Base-by-base conservation (phyloP, 1,140 invertebrate genomes). In the Rhopalosiphum maidis region DNA sequence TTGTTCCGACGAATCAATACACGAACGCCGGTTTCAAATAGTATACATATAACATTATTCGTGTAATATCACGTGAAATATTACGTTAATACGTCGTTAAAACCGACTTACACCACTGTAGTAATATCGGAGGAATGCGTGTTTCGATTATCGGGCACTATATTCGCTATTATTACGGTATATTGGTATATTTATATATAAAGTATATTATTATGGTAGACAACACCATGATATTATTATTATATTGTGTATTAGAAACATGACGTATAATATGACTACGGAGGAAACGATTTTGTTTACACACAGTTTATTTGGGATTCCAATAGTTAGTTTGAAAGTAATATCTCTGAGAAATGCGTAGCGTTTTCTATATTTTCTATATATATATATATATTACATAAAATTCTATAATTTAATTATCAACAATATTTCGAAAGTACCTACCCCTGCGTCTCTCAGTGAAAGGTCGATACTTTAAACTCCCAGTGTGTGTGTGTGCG, bases 1-100 rank as follows among this genome's bases (percentile, higher is more conserved):
- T 35, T 48, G 18, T 48, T n/a, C 86, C 23, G 2, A 48, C 15
- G 30, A 87, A 86, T 86, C 86, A 48, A 87, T 86, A 86, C n/a
- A 83, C 43, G 30, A 48, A 46, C 46, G 46, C 1, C 30, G 4
- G 30, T 87, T 87, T 30, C 43, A 7, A 87, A 87, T 83, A 48
- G 30, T 48, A 30, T 23, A 85, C 37, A 18, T n/a, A 87, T 88
- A 68, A n/a, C n/a, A 68, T 30, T 60, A 68, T 68, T 68, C 60
- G 30, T 54, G 48, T 89, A 37, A 89, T 88, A 88, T 86, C 43
- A 55, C 9, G 35, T 88, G 46, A 54, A 89, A 89, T 54, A 89
- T 88, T 35, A 35, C 15, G 86, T 88, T 88, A 88, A 51, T 35
- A 54, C n/a, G n/a, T 89, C 48, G n/a, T 89, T 89, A 89, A 89